Evolutionary conservation across 2,888 invertebrate species (phyloP), one percentile per base, ranked within the genome.

Genomic region (Mythimna ferrago): DNA sequence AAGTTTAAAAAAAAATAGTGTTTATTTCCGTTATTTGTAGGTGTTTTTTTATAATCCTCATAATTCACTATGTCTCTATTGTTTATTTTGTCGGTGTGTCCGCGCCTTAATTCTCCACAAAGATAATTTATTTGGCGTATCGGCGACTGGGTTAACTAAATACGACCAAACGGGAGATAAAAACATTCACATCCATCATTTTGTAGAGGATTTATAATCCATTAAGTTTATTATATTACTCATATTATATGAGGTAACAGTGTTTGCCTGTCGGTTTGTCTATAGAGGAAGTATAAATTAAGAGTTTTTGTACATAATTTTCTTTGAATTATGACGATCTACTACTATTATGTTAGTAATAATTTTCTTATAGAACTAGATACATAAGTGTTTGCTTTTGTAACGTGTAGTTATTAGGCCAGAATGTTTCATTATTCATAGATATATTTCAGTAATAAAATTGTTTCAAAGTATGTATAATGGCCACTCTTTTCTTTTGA

Each of bases 91-190:
- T 2, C 60, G n/a, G n/a, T 53, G 10, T 75, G 73, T 62, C 60
- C 61, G 14, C 73, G 51, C 54, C 84, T 63, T 78, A 73, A 81
- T 69, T 71, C 78, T 84, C 75, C 80, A 71, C 77, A 65, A 85
- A 83, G 85, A 87, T 88, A 89, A 91, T 92, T 91, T 90, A 93
- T 91, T 85, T 83, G 72, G 78, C 80, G 85, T 85, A 87, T 84
- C 85, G 75, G 89, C 88, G 90, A 93, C 88, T 91, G 89, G 92
- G 91, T 92, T 93, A 93, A 90, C 89, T 89, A 87, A 87, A 88
- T 88, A 81, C 82, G 85, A 86, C 86, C 86, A 84, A 85, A 83
- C 71, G 72, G 61, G 68, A 85, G 84, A 87, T 88, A 85, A 89
- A 90, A 91, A 89, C 88, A 90, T 87, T 88, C 78, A 62, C 85